Evolutionary conservation across 1,140 invertebrate species (phyloP).

Genomic region (Brachystomella parvula): DNA sequence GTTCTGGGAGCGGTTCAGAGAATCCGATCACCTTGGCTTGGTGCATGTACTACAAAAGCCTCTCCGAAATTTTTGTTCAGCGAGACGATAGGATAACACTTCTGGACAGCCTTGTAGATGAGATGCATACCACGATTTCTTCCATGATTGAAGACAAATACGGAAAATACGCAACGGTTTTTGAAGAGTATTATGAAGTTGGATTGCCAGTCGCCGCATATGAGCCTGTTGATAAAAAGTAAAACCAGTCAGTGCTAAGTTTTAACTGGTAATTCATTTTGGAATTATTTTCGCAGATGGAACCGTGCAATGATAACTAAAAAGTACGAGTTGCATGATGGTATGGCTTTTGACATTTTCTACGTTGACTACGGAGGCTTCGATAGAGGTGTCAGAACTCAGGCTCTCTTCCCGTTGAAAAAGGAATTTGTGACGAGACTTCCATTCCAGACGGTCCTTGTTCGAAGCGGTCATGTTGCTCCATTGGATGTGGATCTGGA

Average conservation of each 20-base stretch:
- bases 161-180: not conserved
- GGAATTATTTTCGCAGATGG: not conserved
- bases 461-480: not conserved
- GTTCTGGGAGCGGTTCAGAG: not conserved
- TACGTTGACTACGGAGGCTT: not conserved
- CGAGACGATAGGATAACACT: not conserved
- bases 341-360: not conserved
- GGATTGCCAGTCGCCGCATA: not conserved
- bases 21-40: not conserved
- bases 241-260: not conserved
- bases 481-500: not conserved
- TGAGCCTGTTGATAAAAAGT: not conserved
- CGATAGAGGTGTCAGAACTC: not conserved
- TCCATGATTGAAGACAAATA: not conserved
- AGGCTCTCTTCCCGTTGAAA: not conserved
- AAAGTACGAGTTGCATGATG: not conserved
- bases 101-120: not conserved
- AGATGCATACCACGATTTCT: not conserved
- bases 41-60: not conserved
- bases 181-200: constrained; percentile 1
- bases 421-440: not conserved
- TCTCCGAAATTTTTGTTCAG: not conserved
- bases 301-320: not conserved
- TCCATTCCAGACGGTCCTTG: not conserved
- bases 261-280: not conserved